Evolutionary conservation across 1,140 invertebrate species (phyloP), one percentile per base, ranked within the genome.

Genomic region (Halesus radiatus): DNA sequence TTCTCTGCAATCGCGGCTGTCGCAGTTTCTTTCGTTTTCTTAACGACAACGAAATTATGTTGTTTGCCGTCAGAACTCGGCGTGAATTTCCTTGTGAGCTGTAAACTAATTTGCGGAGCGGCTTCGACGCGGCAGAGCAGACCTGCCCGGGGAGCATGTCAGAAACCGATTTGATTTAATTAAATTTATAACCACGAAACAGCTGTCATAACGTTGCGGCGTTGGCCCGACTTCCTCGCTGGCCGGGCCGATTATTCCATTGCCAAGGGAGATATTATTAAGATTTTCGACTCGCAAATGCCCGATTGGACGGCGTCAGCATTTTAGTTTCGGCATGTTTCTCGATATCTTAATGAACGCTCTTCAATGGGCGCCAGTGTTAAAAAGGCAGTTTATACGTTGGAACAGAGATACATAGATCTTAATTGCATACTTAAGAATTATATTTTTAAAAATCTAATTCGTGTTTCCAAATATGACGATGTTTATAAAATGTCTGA

Each of bases 131-230:
- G 20, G 18, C 56, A 20, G 56, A 60, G 18, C 37, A 45, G 37
- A 13, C 37, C 37, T 45, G 37, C 37, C 16, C 56, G 16, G 62
- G 26, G 26, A 66, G 62, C 62, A 13, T 66, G 22, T 32, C 62
- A 32, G 26, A 66, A 26, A 66, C 10, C 62, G 62, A 66, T 66
- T 66, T 66, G 62, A 66, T 66, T 66, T 66, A 66, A 66, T 66
- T 66, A 66, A 32, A 29, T 66, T 26, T 66, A 66, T 16, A 66
- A 26, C 62, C 29, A 22, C 29, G 62, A 66, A 66, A 66, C 62
- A 66, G 62, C 62, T 66, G 62, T 66, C 62, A 66, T 66, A 66
- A 60, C 18, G 56, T 23, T 18, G 23, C 18, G 56, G 56, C 2
- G 15, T 23, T 13, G 23, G 18, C 56, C 20, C 3, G 20, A 22